Conservation (phyloP, 2,888 invertebrate species). For the Drosophila barbarae region DNA sequence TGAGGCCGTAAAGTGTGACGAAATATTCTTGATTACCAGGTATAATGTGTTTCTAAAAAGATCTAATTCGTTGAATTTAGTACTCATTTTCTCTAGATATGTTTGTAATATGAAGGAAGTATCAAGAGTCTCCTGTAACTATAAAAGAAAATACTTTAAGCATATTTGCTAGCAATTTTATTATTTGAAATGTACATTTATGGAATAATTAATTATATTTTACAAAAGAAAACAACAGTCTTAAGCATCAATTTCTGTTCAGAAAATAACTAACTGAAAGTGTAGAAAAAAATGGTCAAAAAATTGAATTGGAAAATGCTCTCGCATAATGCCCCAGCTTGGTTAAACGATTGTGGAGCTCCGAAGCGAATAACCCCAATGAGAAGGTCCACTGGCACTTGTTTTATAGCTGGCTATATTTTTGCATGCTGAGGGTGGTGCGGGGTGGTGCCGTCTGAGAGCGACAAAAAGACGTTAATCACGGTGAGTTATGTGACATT, state of each 20-base stretch:
- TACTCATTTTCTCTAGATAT: neutral
- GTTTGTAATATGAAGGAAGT: neutral
- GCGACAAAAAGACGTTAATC: conserved; percentile 78
- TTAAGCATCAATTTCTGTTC: neutral
- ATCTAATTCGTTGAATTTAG: neutral
- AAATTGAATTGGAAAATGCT: conserved; percentile 47
- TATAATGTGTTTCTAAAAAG: neutral
- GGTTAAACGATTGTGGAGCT: conserved; percentile 54
- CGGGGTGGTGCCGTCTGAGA: conserved; percentile 30
- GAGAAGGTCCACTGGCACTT: conserved; percentile 51
- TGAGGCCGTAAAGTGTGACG: conserved; percentile 16
- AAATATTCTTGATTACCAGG: conserved; percentile 19
- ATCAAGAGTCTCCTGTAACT: no score
- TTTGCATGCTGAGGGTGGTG: conserved; percentile 56
- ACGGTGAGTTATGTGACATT: conserved; percentile 80
- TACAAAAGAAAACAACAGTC: no score
- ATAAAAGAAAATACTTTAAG: no score
- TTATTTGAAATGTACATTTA: no score
- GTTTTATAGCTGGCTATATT: conserved; percentile 71
- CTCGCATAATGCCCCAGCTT: conserved; percentile 56
- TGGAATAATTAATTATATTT: no score
- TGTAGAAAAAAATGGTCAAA: neutral
- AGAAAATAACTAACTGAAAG: conserved; percentile 8
- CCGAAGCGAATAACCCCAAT: conserved; percentile 13
- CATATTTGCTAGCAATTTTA: no score